Base-by-base conservation (phyloP, 2,113 vertebrate species). In the Alexandromys fortis region DNA sequence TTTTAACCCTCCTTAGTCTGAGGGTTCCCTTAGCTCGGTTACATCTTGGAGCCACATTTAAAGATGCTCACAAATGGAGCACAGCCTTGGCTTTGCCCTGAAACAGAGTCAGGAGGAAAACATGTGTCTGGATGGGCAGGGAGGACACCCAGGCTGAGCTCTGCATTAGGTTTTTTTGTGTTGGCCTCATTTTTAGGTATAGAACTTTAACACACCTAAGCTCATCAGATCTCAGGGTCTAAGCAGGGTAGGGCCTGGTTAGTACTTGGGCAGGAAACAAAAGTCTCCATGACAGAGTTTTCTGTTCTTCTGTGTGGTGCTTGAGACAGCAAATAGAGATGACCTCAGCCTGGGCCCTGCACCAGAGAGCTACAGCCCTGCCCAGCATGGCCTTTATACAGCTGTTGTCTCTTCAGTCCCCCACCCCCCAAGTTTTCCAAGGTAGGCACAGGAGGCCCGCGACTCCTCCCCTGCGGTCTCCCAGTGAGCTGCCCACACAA, bases 391-490 rank as follows among this genome's bases (percentile, higher is more conserved):
- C 38, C 24, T 33, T 26, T 30, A 19, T 30, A 5, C 24, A 38
- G 47, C 58, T 19, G 0, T 16, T 17, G 19, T 55, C 77, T 38
- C 33, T 61, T 2, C 19, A 38, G 35, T n/a, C 17, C 70, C 7
- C 73, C 19, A 10, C 8, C 26, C 55, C 47, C 38, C 24, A 0
- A 33, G 38, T 35, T 45, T 3, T 30, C 82, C 1, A 17, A 17
- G 42, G 28, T 9, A 5, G 76, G 7, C 68, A 22, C 12, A n/a
- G 75, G 38, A 52, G 21, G 16, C 38, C 35, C 30, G 12, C 2
- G 0, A 1, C 0, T 12, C 78, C 83, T 45, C 2, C 11, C 49
- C 52, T 67, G 2, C 21, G 11, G 52, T 17, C n/a, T 61, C 35
- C 73, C 7, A 24, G n/a, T 52, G 45, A 79, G 75, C 22, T 67